Percentiles rank a stretch among this genome's conserved stretches.
phyloP scores from a whole-genome alignment of 2,797 vertebrate species.

The Etheostoma perlongum region DNA sequence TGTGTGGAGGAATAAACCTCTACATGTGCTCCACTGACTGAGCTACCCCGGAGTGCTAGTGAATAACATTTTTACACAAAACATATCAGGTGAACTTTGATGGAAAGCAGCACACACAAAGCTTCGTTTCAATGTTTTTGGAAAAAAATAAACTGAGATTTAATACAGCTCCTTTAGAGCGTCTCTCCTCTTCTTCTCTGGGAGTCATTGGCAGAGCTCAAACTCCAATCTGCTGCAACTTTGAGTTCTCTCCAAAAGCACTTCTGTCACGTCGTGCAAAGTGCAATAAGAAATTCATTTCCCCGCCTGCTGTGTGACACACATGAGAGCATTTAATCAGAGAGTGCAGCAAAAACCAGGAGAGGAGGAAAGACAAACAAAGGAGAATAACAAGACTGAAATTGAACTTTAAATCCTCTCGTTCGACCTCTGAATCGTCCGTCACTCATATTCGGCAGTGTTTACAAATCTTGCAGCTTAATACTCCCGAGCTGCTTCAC shows the following conservation, averaged over 20 bases:
- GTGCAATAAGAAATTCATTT: conserved; percentile 26
- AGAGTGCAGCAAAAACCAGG: conserved; percentile 1
- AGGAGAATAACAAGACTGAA: conserved; percentile 8
- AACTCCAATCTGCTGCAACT: conserved; percentile 6
- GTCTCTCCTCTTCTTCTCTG: neutral
- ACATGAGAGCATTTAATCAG: conserved; percentile 55
- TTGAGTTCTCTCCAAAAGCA: conserved; percentile 8
- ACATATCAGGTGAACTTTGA: neutral
- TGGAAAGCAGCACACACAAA: neutral
- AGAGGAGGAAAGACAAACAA: conserved; percentile 2
- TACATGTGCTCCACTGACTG: no score
- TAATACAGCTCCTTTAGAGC: neutral
- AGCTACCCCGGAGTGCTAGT: no score
- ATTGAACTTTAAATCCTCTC: conserved; percentile 29
- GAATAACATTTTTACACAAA: no score
- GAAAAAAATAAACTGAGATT: neutral
- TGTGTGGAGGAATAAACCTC: no score
- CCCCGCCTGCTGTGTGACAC: conserved; percentile 26
- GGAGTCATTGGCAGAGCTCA: neutral
- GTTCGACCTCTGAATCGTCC: neutral
- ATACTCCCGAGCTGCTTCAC: conserved; percentile 47
- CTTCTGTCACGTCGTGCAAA: neutral
- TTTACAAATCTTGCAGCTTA: conserved; percentile 37
- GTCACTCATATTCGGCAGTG: conserved; percentile 7
- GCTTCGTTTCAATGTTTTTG: neutral